Base-by-base conservation (phyloP, 2,888 invertebrate genomes). In the Cephonodes hylas region DNA sequence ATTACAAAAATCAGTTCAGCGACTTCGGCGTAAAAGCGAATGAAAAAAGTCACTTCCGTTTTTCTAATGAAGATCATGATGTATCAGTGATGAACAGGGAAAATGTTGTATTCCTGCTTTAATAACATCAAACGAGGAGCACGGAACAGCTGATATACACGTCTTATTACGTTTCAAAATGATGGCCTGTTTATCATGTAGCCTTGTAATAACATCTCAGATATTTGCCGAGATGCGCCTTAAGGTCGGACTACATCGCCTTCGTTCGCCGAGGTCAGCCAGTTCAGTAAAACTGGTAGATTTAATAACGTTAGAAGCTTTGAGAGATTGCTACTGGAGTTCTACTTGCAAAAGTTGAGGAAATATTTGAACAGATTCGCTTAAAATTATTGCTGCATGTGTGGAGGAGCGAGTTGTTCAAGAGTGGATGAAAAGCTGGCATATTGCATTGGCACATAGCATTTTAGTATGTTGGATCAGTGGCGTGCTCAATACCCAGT, bases 271-370 rank as follows among this genome's bases (percentile, higher is more conserved):
- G 48, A 8, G 48, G 48, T 53, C 15, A 27, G 27, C 48, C 18
- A 27, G 15, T 15, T 53, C 15, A 8, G 22, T 20, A 8, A 53
- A 18, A 27, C 48, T 48, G 18, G 25, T 27, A 27, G 15, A 27
- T 53, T 53, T 53, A 53, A 53, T 53, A 53, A 53, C 48, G 48
- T 53, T 27, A 53, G 48, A 27, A 27, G 27, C 27, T 53, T 53
- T 53, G 45, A 53, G 27, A 27, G 48, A 53, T 53, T 27, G 48
- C 15, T 31, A 27, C 15, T 10, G 13, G 25, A 25, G 4, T 48
- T 3, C 18, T 25, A 23, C 15, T 31, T 53, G n/a, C n/a, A n/a
- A n/a, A n/a, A n/a, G n/a, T n/a, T n/a, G 7, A 27, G 8, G 48
- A 53, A 53, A 53, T 53, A 53, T 53, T 27, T 53, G 6, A 25